Base-by-base conservation (phyloP, 2,113 vertebrate genomes). In the Brevimyrus niger region DNA sequence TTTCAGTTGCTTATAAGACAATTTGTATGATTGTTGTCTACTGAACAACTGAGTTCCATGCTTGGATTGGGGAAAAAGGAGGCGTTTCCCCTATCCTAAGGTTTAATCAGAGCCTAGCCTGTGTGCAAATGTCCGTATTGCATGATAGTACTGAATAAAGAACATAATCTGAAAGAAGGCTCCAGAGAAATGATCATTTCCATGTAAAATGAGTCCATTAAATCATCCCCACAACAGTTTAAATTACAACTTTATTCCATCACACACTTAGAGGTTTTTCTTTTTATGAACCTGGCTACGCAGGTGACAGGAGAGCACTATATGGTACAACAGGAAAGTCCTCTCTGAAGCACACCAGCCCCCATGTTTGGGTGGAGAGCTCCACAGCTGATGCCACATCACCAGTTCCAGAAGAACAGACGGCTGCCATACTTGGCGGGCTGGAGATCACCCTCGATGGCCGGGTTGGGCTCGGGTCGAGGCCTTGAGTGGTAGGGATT, bases 401-500 rank as follows among this genome's bases (percentile, higher is more conserved):
- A 99, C 96, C 94, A 97, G 93, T 21, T 94, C 97, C 97, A 99
- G 96, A 98, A 98, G 92, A 95, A 98, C 9, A 97, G 3, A 90
- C 95, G 97, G 93, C 97, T 98, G 93, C 98, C 98, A 7, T 97
- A 13, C n/a, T 91, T 92, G 91, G 98, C 89, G n/a, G 98, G 97
- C 92, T 97, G 96, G 91, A 99, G 94, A 4, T 97, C 96, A 42
- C 95, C 97, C 90, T 98, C 96, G 0, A 88, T 91, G 87, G 90
- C 91, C 0, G 95, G 93, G 91, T 96, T 98, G 91, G 98, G 96
- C 90, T 97, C 96, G 1, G 98, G 98, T 87, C 97, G 96, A 46
- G 95, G 83, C 89, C 97, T 96, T 87, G 98, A 98, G 90, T 97
- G 96, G 93, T 97, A 98, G 2, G 93, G 93, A 92, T 99, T 98